phyloP scores from a whole-genome alignment of 2,797 vertebrate genomes.

The Podarcis siculus region DNA sequence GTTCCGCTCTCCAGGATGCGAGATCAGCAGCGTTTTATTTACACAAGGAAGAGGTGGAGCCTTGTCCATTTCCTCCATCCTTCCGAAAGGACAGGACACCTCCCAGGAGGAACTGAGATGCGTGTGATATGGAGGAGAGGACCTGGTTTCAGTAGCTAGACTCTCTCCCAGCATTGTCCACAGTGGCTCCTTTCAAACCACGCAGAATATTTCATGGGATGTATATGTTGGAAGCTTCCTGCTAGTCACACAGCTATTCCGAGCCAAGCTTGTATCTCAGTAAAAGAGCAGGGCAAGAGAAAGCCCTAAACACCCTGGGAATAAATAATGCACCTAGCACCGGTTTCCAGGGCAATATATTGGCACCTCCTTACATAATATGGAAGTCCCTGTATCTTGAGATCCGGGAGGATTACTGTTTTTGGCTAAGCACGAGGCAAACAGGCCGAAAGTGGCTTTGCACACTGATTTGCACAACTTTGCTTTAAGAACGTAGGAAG shows the following conservation, averaged over 20 bases:
- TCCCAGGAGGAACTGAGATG: constrained; percentile 66
- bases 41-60: constrained; percentile 73
- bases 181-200: not conserved
- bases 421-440: not conserved
- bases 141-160: constrained; percentile 4
- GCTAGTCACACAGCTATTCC: not conserved
- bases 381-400: not conserved
- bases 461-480: not conserved
- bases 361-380: not conserved
- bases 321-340: fast-evolving
- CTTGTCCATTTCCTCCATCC: constrained; percentile 75
- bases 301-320: constrained; percentile 2
- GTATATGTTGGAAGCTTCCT: not conserved
- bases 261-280: fast-evolving
- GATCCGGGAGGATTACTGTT: not conserved
- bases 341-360: not conserved
- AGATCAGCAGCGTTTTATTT: constrained; percentile 74
- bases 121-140: constrained; percentile 16
- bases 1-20: constrained; percentile 69
- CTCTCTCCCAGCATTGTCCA: not conserved
- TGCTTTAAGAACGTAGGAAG: no score
- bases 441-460: not conserved
- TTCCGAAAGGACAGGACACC: constrained; percentile 74
- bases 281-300: not conserved
- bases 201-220: not conserved